phyloP scores from a whole-genome alignment of 2,113 vertebrate genomes.

The Eclectus roratus region DNA sequence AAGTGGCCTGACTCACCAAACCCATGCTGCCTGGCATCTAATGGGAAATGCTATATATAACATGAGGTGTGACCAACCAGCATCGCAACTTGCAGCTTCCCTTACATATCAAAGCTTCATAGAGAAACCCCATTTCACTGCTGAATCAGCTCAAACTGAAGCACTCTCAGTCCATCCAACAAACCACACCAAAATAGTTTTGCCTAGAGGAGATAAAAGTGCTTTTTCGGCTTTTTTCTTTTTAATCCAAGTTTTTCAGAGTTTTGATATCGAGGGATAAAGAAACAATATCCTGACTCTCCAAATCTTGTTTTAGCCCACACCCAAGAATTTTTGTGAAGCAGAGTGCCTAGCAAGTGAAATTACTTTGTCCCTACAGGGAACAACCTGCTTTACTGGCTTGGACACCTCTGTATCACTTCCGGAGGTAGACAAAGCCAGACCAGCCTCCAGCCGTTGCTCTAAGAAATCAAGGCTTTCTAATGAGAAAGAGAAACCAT shows the following conservation, averaged over 20 bases:
- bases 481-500: background rate
- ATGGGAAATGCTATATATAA: background rate
- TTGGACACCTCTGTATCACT: background rate
- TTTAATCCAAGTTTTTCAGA: background rate
- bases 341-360: background rate
- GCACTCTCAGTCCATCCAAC: background rate
- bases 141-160: background rate
- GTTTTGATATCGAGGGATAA: background rate
- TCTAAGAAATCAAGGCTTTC: background rate
- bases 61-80: background rate
- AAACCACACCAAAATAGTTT: background rate
- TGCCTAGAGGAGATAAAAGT: background rate
- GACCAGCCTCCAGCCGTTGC: background rate
- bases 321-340: background rate
- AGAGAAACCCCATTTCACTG: background rate
- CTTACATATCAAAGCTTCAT: accelerated
- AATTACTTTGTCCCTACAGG: background rate
- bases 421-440: background rate
- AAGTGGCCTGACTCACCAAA: background rate
- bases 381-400: background rate
- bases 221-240: background rate
- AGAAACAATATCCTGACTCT: background rate
- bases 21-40: background rate
- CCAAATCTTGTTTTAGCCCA: background rate
- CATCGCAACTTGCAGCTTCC: background rate